Evolutionary conservation across 2,888 invertebrate species (phyloP).

Genomic region (Cheilosia variabilis): DNA sequence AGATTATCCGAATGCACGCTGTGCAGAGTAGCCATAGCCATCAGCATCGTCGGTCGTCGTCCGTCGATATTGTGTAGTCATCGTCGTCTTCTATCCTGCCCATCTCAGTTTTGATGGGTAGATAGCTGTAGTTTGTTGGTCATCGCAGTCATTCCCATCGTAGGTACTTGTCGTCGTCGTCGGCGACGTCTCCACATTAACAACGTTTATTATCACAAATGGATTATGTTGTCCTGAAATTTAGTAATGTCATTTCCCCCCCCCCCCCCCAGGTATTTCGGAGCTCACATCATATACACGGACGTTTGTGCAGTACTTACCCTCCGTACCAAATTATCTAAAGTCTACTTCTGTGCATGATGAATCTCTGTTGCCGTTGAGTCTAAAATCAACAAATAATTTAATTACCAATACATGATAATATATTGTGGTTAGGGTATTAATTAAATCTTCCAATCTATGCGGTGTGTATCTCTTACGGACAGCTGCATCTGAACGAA

Average conservation of each 20-base stretch:
- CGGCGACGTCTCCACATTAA: constrained; percentile 59
- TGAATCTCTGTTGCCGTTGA: constrained; percentile 59
- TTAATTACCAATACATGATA: constrained; percentile 73
- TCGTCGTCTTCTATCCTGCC: constrained; percentile 3
- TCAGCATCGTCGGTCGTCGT: constrained; percentile 8
- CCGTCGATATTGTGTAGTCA: constrained; percentile 15
- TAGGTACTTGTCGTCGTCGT: constrained; percentile 7
- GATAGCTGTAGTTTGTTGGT: constrained; percentile 34
- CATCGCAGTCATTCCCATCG: constrained; percentile 34
- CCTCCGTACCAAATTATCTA: constrained; percentile 15
- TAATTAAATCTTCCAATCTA: constrained; percentile 72
- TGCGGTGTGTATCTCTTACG: constrained; percentile 41
- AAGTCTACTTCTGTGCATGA: constrained; percentile 58
- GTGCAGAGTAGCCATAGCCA: background rate
- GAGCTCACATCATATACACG: background rate
- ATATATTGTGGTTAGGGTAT: constrained; percentile 69
- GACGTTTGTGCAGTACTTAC: background rate
- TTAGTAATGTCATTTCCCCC: constrained; percentile 67
- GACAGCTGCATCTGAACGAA: background rate
- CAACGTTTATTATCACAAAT: constrained; percentile 75
- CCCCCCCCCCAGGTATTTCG: constrained; percentile 62
- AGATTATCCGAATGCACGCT: background rate
- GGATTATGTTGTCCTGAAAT: constrained; percentile 73
- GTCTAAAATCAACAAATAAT: constrained; percentile 73
- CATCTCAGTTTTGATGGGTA: constrained; percentile 15